Evolutionary conservation across 2,888 invertebrate genomes (phyloP), one percentile per base, ranked within the genome.

Genomic region (Clanis bilineata): DNA sequence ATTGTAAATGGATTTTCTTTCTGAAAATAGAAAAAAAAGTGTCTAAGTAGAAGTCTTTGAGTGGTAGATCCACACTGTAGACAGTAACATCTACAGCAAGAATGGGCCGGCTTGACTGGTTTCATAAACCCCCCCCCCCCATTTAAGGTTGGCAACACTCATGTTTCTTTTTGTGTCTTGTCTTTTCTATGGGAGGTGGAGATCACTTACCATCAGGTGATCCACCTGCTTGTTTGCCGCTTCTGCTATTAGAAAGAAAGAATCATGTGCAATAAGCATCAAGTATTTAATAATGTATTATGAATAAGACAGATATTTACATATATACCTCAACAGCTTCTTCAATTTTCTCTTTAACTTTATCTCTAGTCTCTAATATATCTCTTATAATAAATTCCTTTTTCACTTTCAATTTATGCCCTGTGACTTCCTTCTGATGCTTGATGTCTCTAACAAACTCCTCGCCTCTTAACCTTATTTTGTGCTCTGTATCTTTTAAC

Each of bases 1-100:
- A 99, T 93, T 0, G 99, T 99, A 82, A 96, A 95, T 44, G 98
- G 94, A 86, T 98, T 98, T 92, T 99, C 98, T 94, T 92, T 95
- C 92, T 92, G 83, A 74, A 90, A 77, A 63, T 56, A 67, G 62
- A 60, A 58, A 47, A 23, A 61, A 32, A 38, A 56, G 4, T 39
- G 1, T 1, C 2, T 39, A 15, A 4, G n/a, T n/a, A n/a, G n/a
- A n/a, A n/a, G n/a, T n/a, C n/a, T n/a, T n/a, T n/a, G n/a, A n/a
- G n/a, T n/a, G n/a, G n/a, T n/a, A n/a, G n/a, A n/a, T n/a, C n/a
- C n/a, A n/a, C n/a, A n/a, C n/a, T n/a, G n/a, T n/a, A n/a, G n/a
- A n/a, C n/a, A n/a, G n/a, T n/a, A n/a, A n/a, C n/a, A n/a, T n/a
- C n/a, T n/a, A n/a, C n/a, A n/a, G n/a, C n/a, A n/a, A n/a, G n/a